Percentiles rank a stretch among this genome's conserved stretches.
Evolutionary conservation across 1,140 invertebrate genomes (phyloP).

Genomic region (Zaprionus inermis): DNA sequence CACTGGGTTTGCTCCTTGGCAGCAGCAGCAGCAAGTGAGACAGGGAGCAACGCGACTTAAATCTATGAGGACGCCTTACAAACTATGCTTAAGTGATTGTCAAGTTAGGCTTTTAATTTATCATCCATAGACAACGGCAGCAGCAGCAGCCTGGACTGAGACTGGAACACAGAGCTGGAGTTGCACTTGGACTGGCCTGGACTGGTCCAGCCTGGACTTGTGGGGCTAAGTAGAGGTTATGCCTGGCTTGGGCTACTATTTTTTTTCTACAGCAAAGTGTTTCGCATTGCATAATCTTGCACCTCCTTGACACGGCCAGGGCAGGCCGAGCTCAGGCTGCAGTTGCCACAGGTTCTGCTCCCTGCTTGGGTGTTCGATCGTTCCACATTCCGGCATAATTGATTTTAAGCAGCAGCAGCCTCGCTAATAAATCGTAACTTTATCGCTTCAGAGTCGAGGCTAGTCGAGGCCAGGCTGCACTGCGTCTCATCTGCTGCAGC

Average conservation of each 20-base stretch:
- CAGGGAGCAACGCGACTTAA: slow-evolving; percentile 72
- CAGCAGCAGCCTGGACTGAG: slow-evolving; percentile 35
- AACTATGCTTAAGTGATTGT: slow-evolving; percentile 84
- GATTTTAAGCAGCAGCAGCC: slow-evolving; percentile 78
- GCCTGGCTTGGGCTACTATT: slow-evolving; percentile 76
- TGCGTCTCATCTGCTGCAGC: slow-evolving; percentile 5
- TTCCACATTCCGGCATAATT: slow-evolving; percentile 84
- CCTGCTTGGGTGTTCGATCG: slow-evolving; percentile 79
- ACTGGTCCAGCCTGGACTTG: slow-evolving; percentile 6
- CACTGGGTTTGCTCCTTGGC: slow-evolving; percentile 37
- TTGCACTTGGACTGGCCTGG: neutral
- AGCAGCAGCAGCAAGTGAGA: slow-evolving; percentile 39
- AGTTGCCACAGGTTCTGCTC: slow-evolving; percentile 31
- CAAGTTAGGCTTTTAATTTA: slow-evolving; percentile 84
- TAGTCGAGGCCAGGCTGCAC: neutral
- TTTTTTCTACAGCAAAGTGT: slow-evolving; percentile 63
- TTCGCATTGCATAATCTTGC: slow-evolving; percentile 76
- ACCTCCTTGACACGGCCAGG: slow-evolving; percentile 46
- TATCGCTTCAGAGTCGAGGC: slow-evolving; percentile 56
- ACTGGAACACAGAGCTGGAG: no score
- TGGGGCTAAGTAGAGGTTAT: slow-evolving; percentile 78
- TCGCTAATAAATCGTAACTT: slow-evolving; percentile 84
- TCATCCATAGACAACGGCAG: slow-evolving; percentile 83
- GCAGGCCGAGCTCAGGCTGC: neutral
- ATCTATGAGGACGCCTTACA: slow-evolving; percentile 83